phyloP scores from a whole-genome alignment of 2,888 invertebrate species.

The Volucella bombylans region DNA sequence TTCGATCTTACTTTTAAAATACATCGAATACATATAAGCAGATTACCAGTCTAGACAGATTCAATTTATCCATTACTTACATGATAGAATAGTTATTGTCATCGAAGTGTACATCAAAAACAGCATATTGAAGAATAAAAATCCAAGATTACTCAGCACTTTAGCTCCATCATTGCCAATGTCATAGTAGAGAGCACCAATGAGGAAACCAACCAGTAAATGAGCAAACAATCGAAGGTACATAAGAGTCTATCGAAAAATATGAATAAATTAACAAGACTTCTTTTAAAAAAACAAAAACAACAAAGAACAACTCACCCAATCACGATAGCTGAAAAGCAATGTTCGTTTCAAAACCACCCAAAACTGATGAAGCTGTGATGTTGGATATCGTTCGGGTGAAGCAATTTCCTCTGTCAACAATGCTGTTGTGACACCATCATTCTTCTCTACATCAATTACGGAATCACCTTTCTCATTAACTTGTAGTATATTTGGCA shows the following conservation, averaged over 20 bases:
- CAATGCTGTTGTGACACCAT: slow-evolving; percentile 87
- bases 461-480: slow-evolving; percentile 81
- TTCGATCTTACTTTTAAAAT: too few relatives aligned
- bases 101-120: slow-evolving; percentile 99
- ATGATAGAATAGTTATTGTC: slow-evolving; percentile 98
- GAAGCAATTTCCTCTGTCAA: slow-evolving; percentile 86
- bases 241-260: slow-evolving; percentile 90
- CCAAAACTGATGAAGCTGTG: slow-evolving; percentile 92
- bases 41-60: background rate
- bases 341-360: slow-evolving; percentile 93
- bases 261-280: background rate
- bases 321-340: slow-evolving; percentile 93
- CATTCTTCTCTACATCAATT: slow-evolving; percentile 85
- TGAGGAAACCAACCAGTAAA: slow-evolving; percentile 94
- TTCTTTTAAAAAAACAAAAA: slow-evolving; percentile 12
- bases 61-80: slow-evolving; percentile 84
- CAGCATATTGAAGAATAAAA: slow-evolving; percentile 98
- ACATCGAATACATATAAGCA: too few relatives aligned
- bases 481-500: slow-evolving; percentile 74
- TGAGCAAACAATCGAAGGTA: slow-evolving; percentile 96
- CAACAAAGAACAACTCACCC: slow-evolving; percentile 85
- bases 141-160: slow-evolving; percentile 97
- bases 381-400: slow-evolving; percentile 91
- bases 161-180: slow-evolving; percentile 98
- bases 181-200: slow-evolving; percentile 96